Conservation (phyloP, 2,797 vertebrate species). For the Poeciliopsis gracilis region DNA sequence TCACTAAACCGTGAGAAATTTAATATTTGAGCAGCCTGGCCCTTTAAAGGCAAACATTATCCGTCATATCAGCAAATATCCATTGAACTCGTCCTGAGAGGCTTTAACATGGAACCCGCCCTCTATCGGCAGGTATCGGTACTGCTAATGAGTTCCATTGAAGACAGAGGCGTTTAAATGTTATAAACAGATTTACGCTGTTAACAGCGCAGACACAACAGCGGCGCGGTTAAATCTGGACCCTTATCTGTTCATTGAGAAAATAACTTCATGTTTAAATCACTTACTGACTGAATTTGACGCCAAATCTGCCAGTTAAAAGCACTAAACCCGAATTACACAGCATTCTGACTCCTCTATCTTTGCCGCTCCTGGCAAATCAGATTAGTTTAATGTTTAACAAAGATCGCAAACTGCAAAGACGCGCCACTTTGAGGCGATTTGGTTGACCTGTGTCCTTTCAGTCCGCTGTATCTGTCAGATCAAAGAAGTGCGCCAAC, state of each 20-base stretch:
- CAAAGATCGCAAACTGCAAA: constrained; percentile 1
- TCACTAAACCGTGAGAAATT: background rate
- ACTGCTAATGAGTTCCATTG: constrained; percentile 45
- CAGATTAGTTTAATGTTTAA: background rate
- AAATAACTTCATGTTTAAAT: background rate
- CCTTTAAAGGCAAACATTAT: background rate
- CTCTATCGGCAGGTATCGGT: constrained; percentile 45
- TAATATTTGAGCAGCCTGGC: background rate
- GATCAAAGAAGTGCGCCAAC: background rate
- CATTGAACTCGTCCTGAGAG: background rate
- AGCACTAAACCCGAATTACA: background rate
- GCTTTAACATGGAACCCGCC: constrained; percentile 43
- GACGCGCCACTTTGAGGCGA: background rate
- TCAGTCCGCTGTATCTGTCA: constrained; percentile 12
- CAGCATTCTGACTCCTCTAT: fast-evolving
- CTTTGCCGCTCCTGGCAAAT: background rate
- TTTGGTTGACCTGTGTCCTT: background rate
- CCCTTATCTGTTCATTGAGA: background rate
- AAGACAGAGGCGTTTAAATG: constrained; percentile 34
- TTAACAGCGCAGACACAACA: constrained; percentile 16
- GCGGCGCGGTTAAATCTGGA: background rate
- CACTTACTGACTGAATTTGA: background rate
- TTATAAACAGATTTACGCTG: constrained; percentile 3
- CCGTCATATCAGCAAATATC: background rate
- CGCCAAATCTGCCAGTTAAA: constrained; percentile 17